A percentile compares a stretch with the other conserved stretches of the same genome.
Evolutionary conservation across 92 coral and sea anemone genomes (phyloP).

Genomic region (Phenganax marumi): DNA sequence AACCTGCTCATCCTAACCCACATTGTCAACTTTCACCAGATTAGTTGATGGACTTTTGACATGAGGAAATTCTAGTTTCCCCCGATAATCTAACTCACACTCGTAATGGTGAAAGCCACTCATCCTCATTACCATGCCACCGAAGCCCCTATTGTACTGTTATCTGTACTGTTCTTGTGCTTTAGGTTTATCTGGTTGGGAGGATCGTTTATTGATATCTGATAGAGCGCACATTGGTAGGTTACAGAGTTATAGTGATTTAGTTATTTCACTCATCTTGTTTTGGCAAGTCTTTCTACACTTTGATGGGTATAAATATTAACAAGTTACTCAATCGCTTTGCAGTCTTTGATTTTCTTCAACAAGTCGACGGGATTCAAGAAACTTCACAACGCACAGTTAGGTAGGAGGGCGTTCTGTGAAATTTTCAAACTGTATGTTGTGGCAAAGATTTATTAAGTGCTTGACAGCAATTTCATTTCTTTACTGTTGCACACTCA

Average conservation of each 20-base stretch:
- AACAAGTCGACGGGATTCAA: slow-evolving; percentile 77
- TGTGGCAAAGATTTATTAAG: neutral
- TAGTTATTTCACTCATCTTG: too few species aligned
- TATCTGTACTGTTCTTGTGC: neutral
- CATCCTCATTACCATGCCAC: too few species aligned
- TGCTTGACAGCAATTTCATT: too few species aligned
- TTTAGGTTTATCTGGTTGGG: slow-evolving; percentile 80
- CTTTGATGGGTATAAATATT: neutral
- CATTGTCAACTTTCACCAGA: too few species aligned
- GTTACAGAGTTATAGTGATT: slow-evolving; percentile 8
- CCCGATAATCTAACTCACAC: too few species aligned
- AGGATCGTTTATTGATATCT: slow-evolving; percentile 74
- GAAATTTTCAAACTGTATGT: neutral
- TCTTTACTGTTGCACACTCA: neutral
- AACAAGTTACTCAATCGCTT: slow-evolving; percentile 15
- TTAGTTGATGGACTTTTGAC: too few species aligned
- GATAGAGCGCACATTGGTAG: slow-evolving; percentile 98
- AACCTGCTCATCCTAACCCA: too few species aligned
- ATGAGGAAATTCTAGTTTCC: too few species aligned
- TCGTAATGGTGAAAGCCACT: too few species aligned
- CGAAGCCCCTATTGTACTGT: neutral
- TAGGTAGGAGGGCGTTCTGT: neutral
- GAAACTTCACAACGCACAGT: slow-evolving; percentile 54
- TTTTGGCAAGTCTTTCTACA: neutral
- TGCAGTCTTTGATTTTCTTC: slow-evolving; percentile 92